phyloP scores from a whole-genome alignment of 2,888 invertebrate genomes.

The Theodoxus fluviatilis region DNA sequence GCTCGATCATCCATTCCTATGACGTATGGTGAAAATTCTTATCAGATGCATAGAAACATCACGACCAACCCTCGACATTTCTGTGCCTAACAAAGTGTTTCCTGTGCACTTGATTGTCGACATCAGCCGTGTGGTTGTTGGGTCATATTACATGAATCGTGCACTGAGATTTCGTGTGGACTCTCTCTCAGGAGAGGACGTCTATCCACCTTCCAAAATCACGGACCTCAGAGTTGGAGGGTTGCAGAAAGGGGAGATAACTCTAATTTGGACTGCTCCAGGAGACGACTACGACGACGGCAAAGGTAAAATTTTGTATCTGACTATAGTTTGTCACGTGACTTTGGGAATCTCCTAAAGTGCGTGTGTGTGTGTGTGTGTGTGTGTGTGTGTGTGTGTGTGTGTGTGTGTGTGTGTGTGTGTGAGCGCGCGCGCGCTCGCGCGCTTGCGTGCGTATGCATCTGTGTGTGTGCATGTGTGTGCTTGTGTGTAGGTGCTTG shows the following conservation, averaged over 20 bases:
- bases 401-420: neutral
- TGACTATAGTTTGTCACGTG: neutral
- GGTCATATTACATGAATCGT: too few relatives aligned
- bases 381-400: slow-evolving; percentile 15
- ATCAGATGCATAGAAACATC: too few relatives aligned
- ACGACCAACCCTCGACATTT: too few relatives aligned
- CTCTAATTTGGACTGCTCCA: slow-evolving; percentile 72
- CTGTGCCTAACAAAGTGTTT: too few relatives aligned
- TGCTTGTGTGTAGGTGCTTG: slow-evolving; percentile 1
- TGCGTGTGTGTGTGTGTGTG: slow-evolving; percentile 9
- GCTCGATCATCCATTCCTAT: too few relatives aligned
- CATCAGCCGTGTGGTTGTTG: too few relatives aligned
- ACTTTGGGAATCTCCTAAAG: too few relatives aligned
- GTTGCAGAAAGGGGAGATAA: slow-evolving; percentile 67
- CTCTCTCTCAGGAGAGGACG: slow-evolving; percentile 47
- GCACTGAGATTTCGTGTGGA: slow-evolving; percentile 45
- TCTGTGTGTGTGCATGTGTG: slow-evolving; percentile 1
- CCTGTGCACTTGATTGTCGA: neutral
- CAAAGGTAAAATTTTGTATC: slow-evolving; percentile 56
- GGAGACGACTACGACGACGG: slow-evolving; percentile 69
- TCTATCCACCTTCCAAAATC: slow-evolving; percentile 68
- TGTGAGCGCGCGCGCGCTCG: too few relatives aligned
- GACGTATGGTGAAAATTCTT: too few relatives aligned
- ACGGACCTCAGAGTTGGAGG: slow-evolving; percentile 69
- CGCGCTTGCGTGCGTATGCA: neutral